Percentiles rank a stretch among this genome's conserved stretches.
Evolutionary conservation across 2,113 vertebrate species (phyloP).

Genomic region (Silurus asotus): DNA sequence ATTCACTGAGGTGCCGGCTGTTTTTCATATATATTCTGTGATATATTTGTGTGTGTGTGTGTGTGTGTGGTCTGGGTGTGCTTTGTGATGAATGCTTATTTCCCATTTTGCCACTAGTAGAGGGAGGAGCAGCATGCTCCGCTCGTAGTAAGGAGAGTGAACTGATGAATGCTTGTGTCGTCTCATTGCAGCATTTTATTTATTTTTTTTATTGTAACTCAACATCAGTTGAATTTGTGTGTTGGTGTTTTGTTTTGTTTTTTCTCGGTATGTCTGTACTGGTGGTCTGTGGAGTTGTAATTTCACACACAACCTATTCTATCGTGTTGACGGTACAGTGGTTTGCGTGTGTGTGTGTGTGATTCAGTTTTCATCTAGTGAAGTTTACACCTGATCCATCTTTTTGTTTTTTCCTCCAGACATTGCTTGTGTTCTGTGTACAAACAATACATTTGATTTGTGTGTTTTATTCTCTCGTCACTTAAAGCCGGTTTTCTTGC

Average conservation of each 20-base stretch:
- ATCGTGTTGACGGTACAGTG: not conserved
- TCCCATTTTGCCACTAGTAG: constrained; percentile 25
- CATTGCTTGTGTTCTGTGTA: not conserved
- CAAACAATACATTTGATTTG: not conserved
- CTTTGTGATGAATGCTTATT: constrained; percentile 4
- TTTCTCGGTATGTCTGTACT: not conserved
- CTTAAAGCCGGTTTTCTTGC: not conserved
- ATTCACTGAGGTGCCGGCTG: constrained; percentile 66
- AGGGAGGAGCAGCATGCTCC: constrained; percentile 19
- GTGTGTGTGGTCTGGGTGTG: constrained; percentile 28
- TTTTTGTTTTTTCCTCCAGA: not conserved
- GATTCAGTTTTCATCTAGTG: constrained; percentile 19
- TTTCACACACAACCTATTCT: not conserved
- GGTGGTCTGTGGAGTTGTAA: constrained; percentile 5
- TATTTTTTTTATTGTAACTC: not conserved
- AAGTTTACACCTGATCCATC: not conserved
- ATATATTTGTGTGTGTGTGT: constrained; percentile 45
- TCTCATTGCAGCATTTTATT: not conserved
- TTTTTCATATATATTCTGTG: constrained; percentile 7
- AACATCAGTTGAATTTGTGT: not conserved
- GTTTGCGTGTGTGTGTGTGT: not conserved
- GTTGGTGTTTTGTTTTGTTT: not conserved
- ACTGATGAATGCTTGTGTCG: not conserved
- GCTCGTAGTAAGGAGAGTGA: constrained; percentile 1
- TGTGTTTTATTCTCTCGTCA: not conserved